Conservation (phyloP, 2,113 vertebrate species). For the Climacteris rufus region DNA sequence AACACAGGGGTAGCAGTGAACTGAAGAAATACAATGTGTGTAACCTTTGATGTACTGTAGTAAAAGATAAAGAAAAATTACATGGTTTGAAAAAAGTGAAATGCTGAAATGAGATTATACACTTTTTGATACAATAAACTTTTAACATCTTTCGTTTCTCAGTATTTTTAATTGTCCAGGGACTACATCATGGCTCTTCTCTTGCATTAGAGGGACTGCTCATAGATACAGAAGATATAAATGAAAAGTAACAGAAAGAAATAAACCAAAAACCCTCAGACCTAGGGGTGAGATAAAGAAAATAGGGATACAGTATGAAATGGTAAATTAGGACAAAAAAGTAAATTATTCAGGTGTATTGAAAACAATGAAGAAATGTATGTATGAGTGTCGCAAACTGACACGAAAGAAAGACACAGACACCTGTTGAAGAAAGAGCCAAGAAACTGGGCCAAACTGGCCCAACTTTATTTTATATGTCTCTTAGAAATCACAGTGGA, state of each 20-base stretch:
- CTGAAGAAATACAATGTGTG: background rate
- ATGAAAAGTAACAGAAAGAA: background rate
- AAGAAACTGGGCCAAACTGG: too few relatives aligned
- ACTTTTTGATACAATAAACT: background rate
- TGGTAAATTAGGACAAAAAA: background rate
- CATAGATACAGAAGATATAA: background rate
- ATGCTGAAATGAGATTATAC: background rate
- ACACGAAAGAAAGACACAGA: too few relatives aligned
- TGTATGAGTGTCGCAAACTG: too few relatives aligned
- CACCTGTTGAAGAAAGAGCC: too few relatives aligned
- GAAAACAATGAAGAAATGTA: background rate
- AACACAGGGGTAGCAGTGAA: background rate
- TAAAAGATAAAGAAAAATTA: background rate
- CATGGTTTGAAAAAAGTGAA: background rate
- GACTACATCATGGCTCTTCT: background rate
- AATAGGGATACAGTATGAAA: background rate
- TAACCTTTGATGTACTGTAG: conserved; percentile 10
- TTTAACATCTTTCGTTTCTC: background rate
- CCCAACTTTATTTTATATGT: too few relatives aligned
- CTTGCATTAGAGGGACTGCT: background rate
- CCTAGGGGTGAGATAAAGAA: background rate
- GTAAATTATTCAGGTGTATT: background rate
- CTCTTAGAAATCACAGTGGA: too few relatives aligned
- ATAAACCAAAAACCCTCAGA: background rate
- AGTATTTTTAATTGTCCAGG: background rate